Conservation (phyloP, 2,113 vertebrate genomes). For the Misgurnus anguillicaudatus region DNA sequence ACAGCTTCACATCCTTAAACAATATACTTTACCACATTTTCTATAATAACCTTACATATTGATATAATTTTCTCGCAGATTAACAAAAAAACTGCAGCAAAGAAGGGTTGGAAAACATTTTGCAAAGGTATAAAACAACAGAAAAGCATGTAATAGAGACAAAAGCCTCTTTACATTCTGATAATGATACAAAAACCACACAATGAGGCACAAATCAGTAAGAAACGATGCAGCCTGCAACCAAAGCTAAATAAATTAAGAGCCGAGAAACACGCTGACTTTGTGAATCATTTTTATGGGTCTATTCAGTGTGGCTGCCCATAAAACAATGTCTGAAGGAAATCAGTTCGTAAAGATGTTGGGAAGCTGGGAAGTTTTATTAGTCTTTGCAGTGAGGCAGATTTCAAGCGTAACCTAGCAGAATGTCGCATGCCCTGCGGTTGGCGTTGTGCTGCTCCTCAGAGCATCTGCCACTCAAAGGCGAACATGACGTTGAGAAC, state of each 20-base stretch:
- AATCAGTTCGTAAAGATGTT: background rate
- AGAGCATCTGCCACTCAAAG: slow-evolving; percentile 96
- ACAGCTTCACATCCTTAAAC: slow-evolving; percentile 13
- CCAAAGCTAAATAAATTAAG: slow-evolving; percentile 21
- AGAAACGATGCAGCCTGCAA: background rate
- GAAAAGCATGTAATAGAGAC: background rate
- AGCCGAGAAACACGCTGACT: background rate
- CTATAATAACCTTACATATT: slow-evolving; percentile 21
- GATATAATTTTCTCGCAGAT: slow-evolving; percentile 22
- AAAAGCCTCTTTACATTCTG: slow-evolving; percentile 1
- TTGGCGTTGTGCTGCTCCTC: slow-evolving; percentile 55
- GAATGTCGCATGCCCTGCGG: background rate
- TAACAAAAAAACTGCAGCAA: slow-evolving; percentile 14
- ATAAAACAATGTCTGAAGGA: slow-evolving; percentile 20
- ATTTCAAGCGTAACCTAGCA: background rate
- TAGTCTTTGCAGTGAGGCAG: background rate
- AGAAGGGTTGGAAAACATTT: slow-evolving; percentile 1
- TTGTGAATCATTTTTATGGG: background rate
- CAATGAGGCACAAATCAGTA: background rate
- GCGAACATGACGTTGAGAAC: slow-evolving; percentile 89
- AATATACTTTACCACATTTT: slow-evolving; percentile 21
- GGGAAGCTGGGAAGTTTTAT: background rate
- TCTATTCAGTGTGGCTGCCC: background rate
- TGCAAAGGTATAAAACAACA: slow-evolving; percentile 13
- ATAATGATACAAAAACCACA: slow-evolving; percentile 13